These are phyloP conservation scores for Barypeithes pellucidus DNA, from an alignment of 2,888 invertebrate genomes.

Conservation along the genomic window DNA sequence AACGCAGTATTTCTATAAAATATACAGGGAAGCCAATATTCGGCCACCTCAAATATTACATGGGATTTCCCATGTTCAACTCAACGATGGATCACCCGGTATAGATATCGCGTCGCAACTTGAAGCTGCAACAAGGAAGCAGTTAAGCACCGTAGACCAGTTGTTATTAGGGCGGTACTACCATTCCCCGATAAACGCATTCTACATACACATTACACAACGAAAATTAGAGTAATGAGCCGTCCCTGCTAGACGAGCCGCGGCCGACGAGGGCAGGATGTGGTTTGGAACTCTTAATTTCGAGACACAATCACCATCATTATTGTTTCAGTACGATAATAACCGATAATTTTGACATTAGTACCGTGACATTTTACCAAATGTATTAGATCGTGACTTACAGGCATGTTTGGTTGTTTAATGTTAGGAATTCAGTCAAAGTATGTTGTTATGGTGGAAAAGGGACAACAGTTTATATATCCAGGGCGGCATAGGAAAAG, in stretches of 20 bases:
- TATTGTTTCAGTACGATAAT: slow-evolving; percentile 54
- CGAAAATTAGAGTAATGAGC: slow-evolving; percentile 55
- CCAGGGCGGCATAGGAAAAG: no score
- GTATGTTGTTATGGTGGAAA: no score
- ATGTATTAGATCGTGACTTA: slow-evolving; percentile 43
- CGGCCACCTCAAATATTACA: no score
- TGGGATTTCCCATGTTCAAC: no score
- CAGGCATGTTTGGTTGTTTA: neutral
- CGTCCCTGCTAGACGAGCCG: slow-evolving; percentile 52
- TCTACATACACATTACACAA: slow-evolving; percentile 52
- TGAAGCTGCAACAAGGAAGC: slow-evolving; percentile 64
- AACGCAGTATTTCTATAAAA: no score
- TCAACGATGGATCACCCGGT: no score
- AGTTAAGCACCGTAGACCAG: slow-evolving; percentile 56
- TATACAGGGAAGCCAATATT: no score
- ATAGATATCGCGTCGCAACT: slow-evolving; percentile 8
- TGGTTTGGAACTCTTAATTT: slow-evolving; percentile 55
- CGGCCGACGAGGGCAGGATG: slow-evolving; percentile 50
- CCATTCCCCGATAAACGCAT: slow-evolving; percentile 51
- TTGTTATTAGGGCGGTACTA: slow-evolving; percentile 67
- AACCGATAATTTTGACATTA: slow-evolving; percentile 60
- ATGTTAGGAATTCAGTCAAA: neutral
- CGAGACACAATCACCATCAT: slow-evolving; percentile 50
- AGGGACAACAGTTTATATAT: no score
- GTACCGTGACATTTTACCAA: slow-evolving; percentile 59